A percentile compares a stretch with the other conserved stretches of the same genome.
Conservation (phyloP, 2,113 vertebrate species). For the Festucalex cinctus region DNA sequence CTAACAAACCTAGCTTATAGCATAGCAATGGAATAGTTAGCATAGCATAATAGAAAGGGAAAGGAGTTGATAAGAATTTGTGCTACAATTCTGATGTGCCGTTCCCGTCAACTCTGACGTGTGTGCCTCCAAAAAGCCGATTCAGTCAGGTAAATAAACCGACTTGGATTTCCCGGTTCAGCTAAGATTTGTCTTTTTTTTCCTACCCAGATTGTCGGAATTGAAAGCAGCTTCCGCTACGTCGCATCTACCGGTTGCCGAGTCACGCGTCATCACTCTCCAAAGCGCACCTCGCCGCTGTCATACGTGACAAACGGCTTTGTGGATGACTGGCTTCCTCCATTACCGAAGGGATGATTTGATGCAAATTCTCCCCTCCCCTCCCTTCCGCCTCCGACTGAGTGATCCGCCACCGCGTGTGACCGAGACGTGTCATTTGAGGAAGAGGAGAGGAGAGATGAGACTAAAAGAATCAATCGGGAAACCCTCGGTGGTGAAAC, state of each 20-base stretch:
- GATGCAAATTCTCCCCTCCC: background rate
- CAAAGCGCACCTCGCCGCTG: background rate
- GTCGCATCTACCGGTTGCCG: background rate
- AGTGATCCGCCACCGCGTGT: conserved; percentile 1
- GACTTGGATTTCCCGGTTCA: background rate
- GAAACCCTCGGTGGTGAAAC: conserved; percentile 31
- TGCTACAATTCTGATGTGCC: no score
- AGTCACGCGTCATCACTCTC: background rate
- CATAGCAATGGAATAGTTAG: no score
- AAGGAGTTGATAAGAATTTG: no score
- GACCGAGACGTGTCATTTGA: conserved; percentile 10
- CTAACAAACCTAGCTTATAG: no score
- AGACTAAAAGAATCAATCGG: conserved; percentile 32
- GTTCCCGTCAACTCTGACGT: no score
- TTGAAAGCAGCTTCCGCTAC: background rate
- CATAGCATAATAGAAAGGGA: no score
- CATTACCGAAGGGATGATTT: conserved; percentile 20
- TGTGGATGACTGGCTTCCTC: conserved; percentile 17
- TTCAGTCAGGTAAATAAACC: background rate
- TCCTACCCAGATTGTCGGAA: background rate
- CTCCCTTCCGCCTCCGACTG: background rate
- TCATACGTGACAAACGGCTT: background rate
- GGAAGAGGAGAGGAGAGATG: background rate
- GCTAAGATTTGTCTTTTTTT: background rate
- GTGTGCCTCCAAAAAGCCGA: no score